Evolutionary conservation across 2,113 vertebrate species (phyloP), one percentile per base, ranked within the genome.

Genomic region (Chlamydotis undulata): DNA sequence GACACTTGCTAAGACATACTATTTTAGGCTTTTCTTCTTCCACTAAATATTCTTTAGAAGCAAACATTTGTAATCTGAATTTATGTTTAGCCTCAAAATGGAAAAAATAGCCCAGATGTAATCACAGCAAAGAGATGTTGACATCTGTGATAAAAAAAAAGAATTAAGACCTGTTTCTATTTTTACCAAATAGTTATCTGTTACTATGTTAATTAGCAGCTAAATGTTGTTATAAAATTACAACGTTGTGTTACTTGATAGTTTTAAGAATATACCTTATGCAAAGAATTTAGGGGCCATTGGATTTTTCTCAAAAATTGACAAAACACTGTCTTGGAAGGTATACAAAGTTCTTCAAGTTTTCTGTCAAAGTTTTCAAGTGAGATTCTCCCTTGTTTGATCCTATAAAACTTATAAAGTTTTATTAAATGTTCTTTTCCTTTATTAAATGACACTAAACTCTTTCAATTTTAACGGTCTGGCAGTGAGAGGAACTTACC

Each of bases 21-120:
- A 61, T 71, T 97, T 94, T 90, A 83, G 67, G 65, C n/a, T 84
- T 95, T 77, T 90, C 85, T 92, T 74, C 64, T 87, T 90, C 69
- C 71, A 90, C 39, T 52, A 90, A 59, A 73, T 90, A 93, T 93
- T 90, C 68, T 87, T 96, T 65, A 83, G 61, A 84, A 87, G 10
- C 9, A 85, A 94, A 57, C 2, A 89, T 92, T 83, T 87, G 37
- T 67, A 91, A 83, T 81, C 64, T 79, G 53, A 90, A 88, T 88
- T 93, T 85, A 85, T 60, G n/a, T 93, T 95, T 86, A 84, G 57
- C 33, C 41, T 94, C 79, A 79, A 70, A 83, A 59, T 49, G 18
- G 49, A 76, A 81, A 81, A 80, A 94, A 59, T 13, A 83, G 37
- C 37, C 47, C 43, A 81, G 64, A 79, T 6, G 9, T 76, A 83